Evolutionary conservation across 2,888 invertebrate species (phyloP).

Genomic region (Axea sp.): DNA sequence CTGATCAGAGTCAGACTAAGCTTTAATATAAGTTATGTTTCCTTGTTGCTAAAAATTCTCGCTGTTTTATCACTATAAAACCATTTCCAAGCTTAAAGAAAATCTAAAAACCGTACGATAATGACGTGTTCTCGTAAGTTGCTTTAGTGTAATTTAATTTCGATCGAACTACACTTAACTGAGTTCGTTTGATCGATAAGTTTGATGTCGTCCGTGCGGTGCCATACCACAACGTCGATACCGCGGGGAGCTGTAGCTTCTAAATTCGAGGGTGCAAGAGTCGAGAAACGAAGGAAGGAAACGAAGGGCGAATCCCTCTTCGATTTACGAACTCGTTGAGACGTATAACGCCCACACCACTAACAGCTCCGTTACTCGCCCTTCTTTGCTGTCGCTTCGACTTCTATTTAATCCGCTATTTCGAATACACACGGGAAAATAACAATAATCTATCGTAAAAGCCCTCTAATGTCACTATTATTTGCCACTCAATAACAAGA

Average conservation of each 20-base stretch:
- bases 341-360: conserved; percentile 67
- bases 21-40: conserved; percentile 27
- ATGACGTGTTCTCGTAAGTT: conserved; percentile 27
- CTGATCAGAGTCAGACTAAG: conserved; percentile 24
- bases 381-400: conserved; percentile 43
- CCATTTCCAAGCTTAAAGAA: conserved; percentile 12
- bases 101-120: conserved; percentile 30
- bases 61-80: conserved; percentile 2
- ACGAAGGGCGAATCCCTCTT: conserved; percentile 69
- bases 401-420: conserved; percentile 63
- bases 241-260: conserved; percentile 49
- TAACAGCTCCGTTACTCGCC: conserved; percentile 47
- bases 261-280: conserved; percentile 57
- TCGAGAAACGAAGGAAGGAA: conserved; percentile 58
- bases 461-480: conserved; percentile 53
- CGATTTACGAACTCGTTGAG: conserved; percentile 74
- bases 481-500: conserved; percentile 42
- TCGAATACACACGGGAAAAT: conserved; percentile 52
- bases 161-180: conserved; percentile 45
- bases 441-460: conserved; percentile 56
- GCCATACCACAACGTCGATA: conserved; percentile 50
- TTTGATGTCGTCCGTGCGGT: conserved; percentile 51
- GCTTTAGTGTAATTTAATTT: conserved; percentile 48
- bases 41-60: conserved; percentile 31
- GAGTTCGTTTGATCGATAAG: conserved; percentile 57